Evolutionary conservation across 2,797 vertebrate genomes (phyloP).

Genomic region (Chromobotia macracanthus): DNA sequence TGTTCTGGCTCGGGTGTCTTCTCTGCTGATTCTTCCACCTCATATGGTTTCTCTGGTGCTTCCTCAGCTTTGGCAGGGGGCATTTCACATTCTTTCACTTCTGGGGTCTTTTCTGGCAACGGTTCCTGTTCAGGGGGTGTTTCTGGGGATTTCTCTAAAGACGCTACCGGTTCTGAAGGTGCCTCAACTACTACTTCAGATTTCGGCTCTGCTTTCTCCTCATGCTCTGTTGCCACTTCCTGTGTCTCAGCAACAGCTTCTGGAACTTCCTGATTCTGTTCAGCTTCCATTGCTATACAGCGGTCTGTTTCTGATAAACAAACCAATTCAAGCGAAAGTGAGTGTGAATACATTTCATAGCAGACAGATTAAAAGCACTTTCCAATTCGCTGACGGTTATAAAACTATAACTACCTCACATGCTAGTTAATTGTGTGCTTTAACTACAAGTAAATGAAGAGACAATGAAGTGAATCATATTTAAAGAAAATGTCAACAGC

Average conservation of each 20-base stretch:
- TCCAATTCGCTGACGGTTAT: too few relatives aligned
- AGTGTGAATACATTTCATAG: not conserved
- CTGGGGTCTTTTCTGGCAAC: constrained; percentile 17
- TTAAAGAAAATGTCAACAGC: too few relatives aligned
- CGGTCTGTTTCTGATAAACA: constrained; percentile 56
- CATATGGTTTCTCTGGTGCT: not conserved
- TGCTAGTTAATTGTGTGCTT: too few relatives aligned
- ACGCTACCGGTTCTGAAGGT: not conserved
- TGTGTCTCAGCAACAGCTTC: constrained; percentile 59
- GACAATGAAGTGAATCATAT: too few relatives aligned
- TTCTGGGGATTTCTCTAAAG: constrained; percentile 13
- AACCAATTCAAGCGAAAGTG: constrained; percentile 10
- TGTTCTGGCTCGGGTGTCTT: constrained; percentile 19
- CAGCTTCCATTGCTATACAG: constrained; percentile 70
- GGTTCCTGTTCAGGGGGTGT: not conserved
- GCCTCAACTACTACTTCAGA: constrained; percentile 29
- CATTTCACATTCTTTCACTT: not conserved
- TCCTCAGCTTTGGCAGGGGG: constrained; percentile 10
- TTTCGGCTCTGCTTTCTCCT: constrained; percentile 29
- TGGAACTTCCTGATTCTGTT: constrained; percentile 66
- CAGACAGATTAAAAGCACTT: too few relatives aligned
- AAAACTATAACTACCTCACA: too few relatives aligned
- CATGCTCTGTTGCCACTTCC: constrained; percentile 37
- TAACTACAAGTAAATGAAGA: too few relatives aligned
- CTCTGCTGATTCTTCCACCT: not conserved